phyloP scores from a whole-genome alignment of 2,797 vertebrate genomes.

The Ciconia nigra region DNA sequence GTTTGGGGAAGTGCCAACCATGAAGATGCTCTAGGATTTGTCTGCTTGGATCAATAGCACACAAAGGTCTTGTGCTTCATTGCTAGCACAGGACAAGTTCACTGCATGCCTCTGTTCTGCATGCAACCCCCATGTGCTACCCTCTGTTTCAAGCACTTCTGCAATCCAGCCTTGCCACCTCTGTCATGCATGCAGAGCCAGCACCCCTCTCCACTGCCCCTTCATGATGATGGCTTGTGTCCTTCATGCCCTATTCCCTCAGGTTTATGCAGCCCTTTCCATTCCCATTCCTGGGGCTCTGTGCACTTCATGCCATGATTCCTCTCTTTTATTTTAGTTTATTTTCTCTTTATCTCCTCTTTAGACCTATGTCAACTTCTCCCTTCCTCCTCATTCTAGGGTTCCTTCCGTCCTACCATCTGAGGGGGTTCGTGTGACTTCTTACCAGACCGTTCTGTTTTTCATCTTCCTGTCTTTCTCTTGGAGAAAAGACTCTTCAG shows the following conservation, averaged over 20 bases:
- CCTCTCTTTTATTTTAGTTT: conserved; percentile 36
- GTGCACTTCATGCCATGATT: neutral
- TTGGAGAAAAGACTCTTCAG: neutral
- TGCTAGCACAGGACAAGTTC: neutral
- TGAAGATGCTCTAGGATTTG: neutral
- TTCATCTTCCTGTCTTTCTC: conserved; percentile 26
- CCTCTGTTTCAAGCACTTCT: neutral
- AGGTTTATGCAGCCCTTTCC: neutral
- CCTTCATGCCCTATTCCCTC: neutral
- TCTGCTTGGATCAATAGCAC: neutral
- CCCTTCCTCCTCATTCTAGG: neutral
- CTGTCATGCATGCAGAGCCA: conserved; percentile 41
- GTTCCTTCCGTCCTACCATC: neutral
- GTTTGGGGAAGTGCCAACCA: neutral
- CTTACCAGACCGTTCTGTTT: neutral
- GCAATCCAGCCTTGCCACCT: neutral
- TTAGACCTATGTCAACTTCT: neutral
- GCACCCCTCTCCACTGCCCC: neutral
- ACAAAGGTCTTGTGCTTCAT: neutral
- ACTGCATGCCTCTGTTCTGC: neutral
- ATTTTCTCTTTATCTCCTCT: conserved; percentile 11
- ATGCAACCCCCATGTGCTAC: neutral
- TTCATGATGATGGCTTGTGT: neutral
- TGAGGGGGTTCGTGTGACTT: neutral
- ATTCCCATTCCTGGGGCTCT: neutral